Evolutionary conservation across 2,113 vertebrate genomes (phyloP), one percentile per base, ranked within the genome.

Genomic region (Gadus chalcogrammus): DNA sequence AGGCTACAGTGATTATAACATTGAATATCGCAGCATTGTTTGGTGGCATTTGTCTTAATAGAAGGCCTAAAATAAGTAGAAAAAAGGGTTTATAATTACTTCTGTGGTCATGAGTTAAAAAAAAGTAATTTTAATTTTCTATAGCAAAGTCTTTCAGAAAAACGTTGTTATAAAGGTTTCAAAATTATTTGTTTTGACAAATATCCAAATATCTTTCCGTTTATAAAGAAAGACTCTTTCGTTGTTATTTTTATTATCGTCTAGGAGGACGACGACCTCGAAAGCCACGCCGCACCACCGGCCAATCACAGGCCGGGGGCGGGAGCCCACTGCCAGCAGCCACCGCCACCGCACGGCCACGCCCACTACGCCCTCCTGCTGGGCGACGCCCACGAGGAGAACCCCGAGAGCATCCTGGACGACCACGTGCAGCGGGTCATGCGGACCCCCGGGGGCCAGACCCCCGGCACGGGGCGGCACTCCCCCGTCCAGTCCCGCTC

Each of bases 391-490:
- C 96, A 98, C 0, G 97, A 99, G 75, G 97, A 99, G 77, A 95
- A 99, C 86, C 97, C 97, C 0, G 97, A 99, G 77, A 96, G 93
- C 90, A 99, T 99, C 87, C 92, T 99, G 12, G 97, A 99, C 0
- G 97, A 99, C 55, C 97, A 99, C 0, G 97, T 99, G 3, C 95
- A 96, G 82, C 92, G 97, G 0, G 97, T 99, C 73, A 96, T 99
- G 95, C 95, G 96, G 87, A 98, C 96, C 0, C 97, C 97, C 0
- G 95, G 95, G 67, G 95, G 96, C 85, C 96, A 97, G 73, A 99
- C 97, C 0, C 96, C 96, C 0, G 94, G 96, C 0, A 93, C 94
- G 0, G 95, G 95, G 3, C 94, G 93, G 17, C 93, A 94, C 72
- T 94, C 94, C 24, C 95, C 95, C 2, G 95, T 9, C 42, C 9